These are phyloP conservation scores for Sesia apiformis DNA, from an alignment of 2,888 invertebrate species.

Conservation along the genomic window DNA sequence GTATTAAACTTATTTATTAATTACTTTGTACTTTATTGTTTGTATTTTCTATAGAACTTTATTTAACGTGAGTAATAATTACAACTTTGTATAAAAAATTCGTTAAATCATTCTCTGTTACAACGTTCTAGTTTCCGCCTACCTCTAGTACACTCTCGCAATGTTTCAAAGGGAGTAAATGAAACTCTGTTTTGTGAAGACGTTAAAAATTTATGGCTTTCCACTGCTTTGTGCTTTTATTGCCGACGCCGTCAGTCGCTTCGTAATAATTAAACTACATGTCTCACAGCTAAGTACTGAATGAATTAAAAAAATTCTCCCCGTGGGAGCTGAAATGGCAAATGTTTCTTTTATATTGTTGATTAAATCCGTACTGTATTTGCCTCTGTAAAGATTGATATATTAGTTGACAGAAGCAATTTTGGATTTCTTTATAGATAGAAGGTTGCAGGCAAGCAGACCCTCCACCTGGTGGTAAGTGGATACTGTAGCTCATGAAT, in stretches of 20 bases:
- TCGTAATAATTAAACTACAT: slow-evolving; percentile 19
- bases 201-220: slow-evolving; percentile 58
- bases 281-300: slow-evolving; percentile 18
- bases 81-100: neutral
- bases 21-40: too few species aligned
- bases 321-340: slow-evolving; percentile 4
- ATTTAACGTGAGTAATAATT: neutral
- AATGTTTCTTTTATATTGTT: too few species aligned
- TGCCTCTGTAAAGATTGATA: too few species aligned
- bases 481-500: too few species aligned
- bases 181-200: slow-evolving; percentile 42
- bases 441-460: too few species aligned
- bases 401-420: too few species aligned
- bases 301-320: slow-evolving; percentile 16
- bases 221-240: slow-evolving; percentile 52
- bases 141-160: slow-evolving; percentile 7
- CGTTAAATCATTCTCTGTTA: neutral
- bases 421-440: too few species aligned
- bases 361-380: too few species aligned
- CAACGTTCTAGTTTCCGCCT: neutral
- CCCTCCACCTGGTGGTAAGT: too few species aligned
- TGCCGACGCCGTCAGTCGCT: slow-evolving; percentile 23
- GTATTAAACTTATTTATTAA: too few species aligned
- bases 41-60: neutral
- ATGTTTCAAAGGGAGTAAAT: slow-evolving; percentile 11